Conservation (phyloP, 1,140 invertebrate genomes). For the Drosophila orosa region DNA sequence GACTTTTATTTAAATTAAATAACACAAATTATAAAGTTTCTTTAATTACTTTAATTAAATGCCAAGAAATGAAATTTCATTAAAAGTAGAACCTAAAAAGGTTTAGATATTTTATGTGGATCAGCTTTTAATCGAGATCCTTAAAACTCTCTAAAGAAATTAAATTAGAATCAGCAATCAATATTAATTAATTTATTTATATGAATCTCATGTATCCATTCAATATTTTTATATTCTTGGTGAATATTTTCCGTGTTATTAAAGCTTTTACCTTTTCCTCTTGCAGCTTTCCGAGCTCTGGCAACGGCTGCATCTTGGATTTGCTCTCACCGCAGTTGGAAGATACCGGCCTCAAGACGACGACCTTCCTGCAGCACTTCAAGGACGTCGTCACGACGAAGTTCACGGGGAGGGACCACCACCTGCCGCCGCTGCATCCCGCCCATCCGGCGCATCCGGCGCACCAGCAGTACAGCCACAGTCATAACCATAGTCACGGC, state of each 20-base stretch:
- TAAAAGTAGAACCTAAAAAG: too few species aligned
- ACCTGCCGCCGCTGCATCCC: slow-evolving; percentile 80
- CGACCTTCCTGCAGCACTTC: slow-evolving; percentile 84
- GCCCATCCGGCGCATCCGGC: slow-evolving; percentile 62
- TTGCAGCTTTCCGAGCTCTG: slow-evolving; percentile 68
- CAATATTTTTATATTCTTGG: too few species aligned
- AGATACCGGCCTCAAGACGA: slow-evolving; percentile 84
- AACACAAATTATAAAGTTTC: too few species aligned
- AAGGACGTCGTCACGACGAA: slow-evolving; percentile 84
- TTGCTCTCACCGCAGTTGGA: slow-evolving; percentile 80
- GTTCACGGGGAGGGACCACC: slow-evolving; percentile 83
- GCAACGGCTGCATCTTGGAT: slow-evolving; percentile 76
- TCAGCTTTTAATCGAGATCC: too few species aligned
- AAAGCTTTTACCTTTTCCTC: background rate
- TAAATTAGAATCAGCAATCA: background rate
- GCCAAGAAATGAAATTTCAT: too few species aligned
- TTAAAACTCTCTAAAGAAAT: too few species aligned
- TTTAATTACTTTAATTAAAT: too few species aligned
- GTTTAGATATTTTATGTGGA: too few species aligned
- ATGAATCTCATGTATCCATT: background rate
- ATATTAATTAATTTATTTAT: too few species aligned
- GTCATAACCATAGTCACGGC: slow-evolving; percentile 50
- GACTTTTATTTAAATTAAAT: too few species aligned
- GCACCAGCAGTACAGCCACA: slow-evolving; percentile 71
- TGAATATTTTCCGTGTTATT: background rate